These are phyloP conservation scores for Zonitis immaculata DNA, from an alignment of 2,888 invertebrate genomes.

Conservation along the genomic window DNA sequence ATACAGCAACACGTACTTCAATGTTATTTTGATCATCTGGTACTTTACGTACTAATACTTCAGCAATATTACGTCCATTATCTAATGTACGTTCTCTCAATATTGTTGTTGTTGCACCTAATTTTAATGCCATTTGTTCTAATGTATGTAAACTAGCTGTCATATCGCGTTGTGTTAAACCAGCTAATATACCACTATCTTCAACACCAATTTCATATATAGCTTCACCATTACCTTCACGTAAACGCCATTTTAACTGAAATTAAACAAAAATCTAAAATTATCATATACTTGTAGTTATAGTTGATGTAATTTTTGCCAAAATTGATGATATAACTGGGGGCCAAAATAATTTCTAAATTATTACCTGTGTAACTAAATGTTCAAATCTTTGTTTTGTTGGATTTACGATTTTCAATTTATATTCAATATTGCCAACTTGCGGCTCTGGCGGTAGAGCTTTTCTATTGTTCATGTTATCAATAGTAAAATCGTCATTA, in stretches of 20 bases:
- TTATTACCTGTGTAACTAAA: conserved; percentile 87
- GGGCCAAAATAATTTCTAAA: too few species aligned
- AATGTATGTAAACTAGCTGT: conserved; percentile 81
- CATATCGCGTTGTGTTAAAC: conserved; percentile 79
- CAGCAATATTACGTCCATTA: conserved; percentile 65
- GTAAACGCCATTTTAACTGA: conserved; percentile 93
- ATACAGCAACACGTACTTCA: conserved; percentile 81
- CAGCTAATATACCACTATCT: conserved; percentile 82
- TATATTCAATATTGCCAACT: conserved; percentile 94
- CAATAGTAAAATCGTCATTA: conserved; percentile 48
- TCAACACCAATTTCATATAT: conserved; percentile 97
- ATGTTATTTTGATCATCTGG: conserved; percentile 84
- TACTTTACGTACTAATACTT: conserved; percentile 85
- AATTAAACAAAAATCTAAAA: conserved; percentile 3
- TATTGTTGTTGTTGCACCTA: conserved; percentile 78
- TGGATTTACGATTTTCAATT: conserved; percentile 88
- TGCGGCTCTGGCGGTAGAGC: conserved; percentile 86
- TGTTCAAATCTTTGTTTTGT: conserved; percentile 91
- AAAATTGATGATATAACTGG: neutral
- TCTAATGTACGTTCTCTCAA: conserved; percentile 61
- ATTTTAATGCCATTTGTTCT: conserved; percentile 79
- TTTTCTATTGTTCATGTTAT: conserved; percentile 54
- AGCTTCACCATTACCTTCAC: conserved; percentile 94
- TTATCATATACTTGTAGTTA: too few species aligned
- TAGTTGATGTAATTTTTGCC: too few species aligned